Evolutionary conservation across 2,888 invertebrate genomes (phyloP).

Genomic region (Digitonthophagus gazella): DNA sequence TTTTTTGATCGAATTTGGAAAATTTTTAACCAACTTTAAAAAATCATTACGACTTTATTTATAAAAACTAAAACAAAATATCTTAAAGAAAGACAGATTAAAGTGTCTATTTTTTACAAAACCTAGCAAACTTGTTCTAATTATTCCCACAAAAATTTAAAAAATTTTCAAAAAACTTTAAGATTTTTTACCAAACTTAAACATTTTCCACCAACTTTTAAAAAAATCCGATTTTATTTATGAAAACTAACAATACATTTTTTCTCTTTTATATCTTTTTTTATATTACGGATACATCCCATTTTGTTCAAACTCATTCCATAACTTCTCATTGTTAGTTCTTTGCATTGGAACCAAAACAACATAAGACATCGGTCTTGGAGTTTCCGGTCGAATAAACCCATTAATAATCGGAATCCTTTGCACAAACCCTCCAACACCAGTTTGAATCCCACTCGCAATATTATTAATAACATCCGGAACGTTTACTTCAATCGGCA

Average conservation of each 20-base stretch:
- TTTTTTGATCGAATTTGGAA: no score
- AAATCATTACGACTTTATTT: no score
- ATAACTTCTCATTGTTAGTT: neutral
- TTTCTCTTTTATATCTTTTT: neutral
- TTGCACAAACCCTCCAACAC: slow-evolving; percentile 27
- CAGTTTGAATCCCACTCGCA: slow-evolving; percentile 30
- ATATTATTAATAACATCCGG: slow-evolving; percentile 56
- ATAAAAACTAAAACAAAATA: no score
- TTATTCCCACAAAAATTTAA: no score
- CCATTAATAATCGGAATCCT: slow-evolving; percentile 34
- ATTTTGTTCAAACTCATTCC: neutral
- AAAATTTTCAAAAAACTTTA: no score
- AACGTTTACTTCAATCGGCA: slow-evolving; percentile 64
- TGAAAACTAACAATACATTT: neutral
- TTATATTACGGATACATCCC: neutral
- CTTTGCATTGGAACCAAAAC: slow-evolving; percentile 29
- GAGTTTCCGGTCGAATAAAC: slow-evolving; percentile 27
- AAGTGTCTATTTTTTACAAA: no score
- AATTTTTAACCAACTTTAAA: no score
- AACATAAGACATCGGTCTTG: slow-evolving; percentile 30
- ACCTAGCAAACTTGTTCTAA: no score
- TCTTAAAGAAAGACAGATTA: no score
- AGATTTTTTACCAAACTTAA: no score
- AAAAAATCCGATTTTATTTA: no score
- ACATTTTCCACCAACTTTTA: no score